Base-by-base conservation (phyloP, 2,797 vertebrate species). In the Labeo calbasu region DNA sequence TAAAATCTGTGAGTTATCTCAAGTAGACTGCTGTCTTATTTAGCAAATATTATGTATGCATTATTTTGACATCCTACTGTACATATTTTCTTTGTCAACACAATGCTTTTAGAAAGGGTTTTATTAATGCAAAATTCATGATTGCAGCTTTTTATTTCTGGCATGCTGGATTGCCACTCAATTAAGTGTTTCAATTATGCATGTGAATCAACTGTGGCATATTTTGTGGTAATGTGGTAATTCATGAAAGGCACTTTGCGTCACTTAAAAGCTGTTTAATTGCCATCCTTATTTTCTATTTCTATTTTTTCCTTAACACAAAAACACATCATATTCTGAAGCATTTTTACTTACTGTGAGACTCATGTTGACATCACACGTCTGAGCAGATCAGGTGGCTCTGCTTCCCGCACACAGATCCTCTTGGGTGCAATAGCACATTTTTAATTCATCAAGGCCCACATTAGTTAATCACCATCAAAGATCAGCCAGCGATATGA, bases 351-450 rank as follows among this genome's bases (percentile, higher is more conserved):
- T 63, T 28, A 23, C 36, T 50, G 43, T n/a, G 46, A 73, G 53
- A 51, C 28, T 25, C 51, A 57, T 21, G n/a, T 78, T 63, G 53
- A 57, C 23, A 43, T 36, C 32, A 36, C 61, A 51, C 71, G 55
- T 81, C 71, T 57, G 68, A 79, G 32, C 32, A 55, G 77, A 86
- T 84, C 65, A 28, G 25, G 53, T 86, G 28, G 46, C 65, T 76
- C 21, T 70, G 77, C 12, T 57, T 68, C 55, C 14, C 14, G 1
- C 65, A 63, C 15, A 0, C 2, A 5, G 5, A 17, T 25, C 5
- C 57, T 82, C 70, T 82, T 65, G 57, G 70, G 80, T 65, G 70
- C 57, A 53, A 65, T 75, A 40, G 13, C 46, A 82, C 28, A 75
- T 75, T 53, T 82, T 40, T 82, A 43, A 75, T 82, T 82, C 9